phyloP scores from a whole-genome alignment of 2,888 invertebrate genomes.

The Chloromyia formosa region DNA sequence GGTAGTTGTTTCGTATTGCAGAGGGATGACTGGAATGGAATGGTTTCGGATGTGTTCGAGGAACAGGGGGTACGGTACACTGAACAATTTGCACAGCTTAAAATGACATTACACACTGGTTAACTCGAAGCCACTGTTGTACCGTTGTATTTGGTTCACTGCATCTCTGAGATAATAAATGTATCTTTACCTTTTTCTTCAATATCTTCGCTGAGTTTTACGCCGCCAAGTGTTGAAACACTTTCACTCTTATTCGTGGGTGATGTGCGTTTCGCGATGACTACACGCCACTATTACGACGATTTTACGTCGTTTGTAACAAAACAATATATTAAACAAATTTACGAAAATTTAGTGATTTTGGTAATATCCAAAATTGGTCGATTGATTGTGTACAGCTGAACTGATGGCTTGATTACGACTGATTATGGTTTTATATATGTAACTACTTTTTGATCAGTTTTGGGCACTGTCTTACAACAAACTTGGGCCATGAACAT shows the following conservation, averaged over 20 bases:
- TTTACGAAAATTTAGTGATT: neutral
- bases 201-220: slow-evolving; percentile 2
- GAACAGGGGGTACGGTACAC: neutral
- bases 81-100: neutral
- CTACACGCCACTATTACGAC: slow-evolving; percentile 3
- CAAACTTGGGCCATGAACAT: neutral
- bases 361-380: too few species aligned
- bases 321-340: neutral
- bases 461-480: neutral
- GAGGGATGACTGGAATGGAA: too few species aligned
- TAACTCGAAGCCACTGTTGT: neutral
- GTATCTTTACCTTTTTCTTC: slow-evolving; percentile 27
- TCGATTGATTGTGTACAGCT: slow-evolving; percentile 2
- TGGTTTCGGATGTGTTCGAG: neutral
- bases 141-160: slow-evolving; percentile 18
- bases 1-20: neutral
- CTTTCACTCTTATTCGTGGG: slow-evolving; percentile 37
- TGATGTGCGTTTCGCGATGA: slow-evolving; percentile 30
- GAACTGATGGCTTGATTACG: slow-evolving; percentile 23
- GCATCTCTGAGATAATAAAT: slow-evolving; percentile 7
- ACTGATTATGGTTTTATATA: slow-evolving; percentile 39
- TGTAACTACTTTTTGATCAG: slow-evolving; percentile 7
- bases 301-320: neutral
- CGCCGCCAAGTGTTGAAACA: slow-evolving; percentile 14
- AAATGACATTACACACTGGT: slow-evolving; percentile 29